Evolutionary conservation across 2,797 vertebrate genomes (phyloP).

Genomic region (Cyclopterus lumpus): DNA sequence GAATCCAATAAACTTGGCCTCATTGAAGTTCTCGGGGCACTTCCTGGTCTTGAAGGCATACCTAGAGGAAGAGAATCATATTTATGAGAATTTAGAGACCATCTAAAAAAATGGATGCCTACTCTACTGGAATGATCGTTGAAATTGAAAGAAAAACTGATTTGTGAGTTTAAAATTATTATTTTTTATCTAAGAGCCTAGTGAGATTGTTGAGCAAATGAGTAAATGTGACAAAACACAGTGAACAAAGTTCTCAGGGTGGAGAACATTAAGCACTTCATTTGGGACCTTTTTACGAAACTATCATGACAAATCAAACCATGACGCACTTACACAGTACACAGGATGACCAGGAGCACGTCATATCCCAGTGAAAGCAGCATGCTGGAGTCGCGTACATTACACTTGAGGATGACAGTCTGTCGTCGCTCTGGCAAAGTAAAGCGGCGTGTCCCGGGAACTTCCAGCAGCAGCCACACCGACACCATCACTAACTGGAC

Average conservation of each 20-base stretch:
- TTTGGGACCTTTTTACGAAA: background rate
- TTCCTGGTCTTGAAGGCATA: constrained; percentile 99
- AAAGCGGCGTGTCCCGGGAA: constrained; percentile 92
- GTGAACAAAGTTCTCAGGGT: background rate
- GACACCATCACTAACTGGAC: constrained; percentile 95
- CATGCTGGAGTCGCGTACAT: constrained; percentile 98
- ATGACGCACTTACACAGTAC: constrained; percentile 88
- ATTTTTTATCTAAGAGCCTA: background rate
- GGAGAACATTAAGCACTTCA: background rate
- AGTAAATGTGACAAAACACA: background rate
- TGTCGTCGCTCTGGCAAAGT: constrained; percentile 94
- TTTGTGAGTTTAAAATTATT: too few species aligned
- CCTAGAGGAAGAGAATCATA: constrained; percentile 51
- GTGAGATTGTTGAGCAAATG: background rate
- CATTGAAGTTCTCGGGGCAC: constrained; percentile 99
- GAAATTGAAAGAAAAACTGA: background rate
- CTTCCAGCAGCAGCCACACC: constrained; percentile 95
- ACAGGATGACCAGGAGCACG: constrained; percentile 95
- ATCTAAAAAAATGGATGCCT: background rate
- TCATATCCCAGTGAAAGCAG: constrained; percentile 96
- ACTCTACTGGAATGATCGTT: background rate
- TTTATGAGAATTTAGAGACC: background rate
- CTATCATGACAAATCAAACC: background rate
- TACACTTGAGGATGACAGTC: constrained; percentile 98
- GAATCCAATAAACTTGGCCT: constrained; percentile 99